Conservation (phyloP, 2,113 vertebrate species). For the Spilogale gracilis region DNA sequence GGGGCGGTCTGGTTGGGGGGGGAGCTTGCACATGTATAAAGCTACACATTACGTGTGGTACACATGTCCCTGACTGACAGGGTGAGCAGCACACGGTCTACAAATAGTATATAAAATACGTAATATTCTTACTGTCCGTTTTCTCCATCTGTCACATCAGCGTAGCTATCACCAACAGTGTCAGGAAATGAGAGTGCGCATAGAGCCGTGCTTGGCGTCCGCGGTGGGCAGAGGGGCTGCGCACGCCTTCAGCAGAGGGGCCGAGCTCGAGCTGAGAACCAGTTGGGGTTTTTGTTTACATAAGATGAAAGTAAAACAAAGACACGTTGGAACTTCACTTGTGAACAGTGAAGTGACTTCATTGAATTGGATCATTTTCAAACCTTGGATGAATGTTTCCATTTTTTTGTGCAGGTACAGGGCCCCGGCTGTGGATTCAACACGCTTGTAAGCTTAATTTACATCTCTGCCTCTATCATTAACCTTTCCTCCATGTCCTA, state of each 20-base stretch:
- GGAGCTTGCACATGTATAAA: rapidly evolving
- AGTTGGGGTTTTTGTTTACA: background rate
- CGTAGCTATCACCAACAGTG: rapidly evolving
- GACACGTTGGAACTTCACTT: background rate
- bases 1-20: too few relatives aligned
- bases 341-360: background rate
- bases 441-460: background rate
- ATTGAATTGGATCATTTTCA: background rate
- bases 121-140: background rate
- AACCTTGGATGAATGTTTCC: background rate
- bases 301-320: constrained; percentile 1
- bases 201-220: too few relatives aligned
- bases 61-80: background rate
- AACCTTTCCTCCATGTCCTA: background rate
- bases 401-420: background rate
- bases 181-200: background rate
- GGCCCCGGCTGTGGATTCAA: background rate
- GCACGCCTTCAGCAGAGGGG: background rate
- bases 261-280: background rate
- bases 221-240: background rate
- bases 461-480: background rate
- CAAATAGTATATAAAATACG: background rate
- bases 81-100: background rate
- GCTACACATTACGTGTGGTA: rapidly evolving
- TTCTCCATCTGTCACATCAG: too few relatives aligned